These are phyloP conservation scores for Orthonevra nobilis DNA, from an alignment of 2,888 invertebrate genomes.

Conservation along the genomic window DNA sequence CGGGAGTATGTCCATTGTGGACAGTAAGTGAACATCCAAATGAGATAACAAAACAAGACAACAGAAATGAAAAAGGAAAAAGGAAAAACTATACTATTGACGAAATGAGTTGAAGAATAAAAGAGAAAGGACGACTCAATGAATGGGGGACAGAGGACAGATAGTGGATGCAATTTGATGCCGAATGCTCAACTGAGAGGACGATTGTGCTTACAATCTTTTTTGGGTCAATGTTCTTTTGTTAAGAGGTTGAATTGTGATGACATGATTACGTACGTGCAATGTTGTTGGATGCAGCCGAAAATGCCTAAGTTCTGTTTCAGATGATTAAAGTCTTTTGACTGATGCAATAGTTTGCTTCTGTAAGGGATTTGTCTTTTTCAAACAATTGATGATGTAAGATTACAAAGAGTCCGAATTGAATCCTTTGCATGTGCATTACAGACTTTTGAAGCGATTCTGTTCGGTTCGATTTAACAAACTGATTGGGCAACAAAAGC, in stretches of 20 bases:
- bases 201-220: constrained; percentile 53
- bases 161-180: constrained; percentile 50
- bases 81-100: constrained; percentile 10
- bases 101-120: constrained; percentile 12
- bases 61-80: constrained; percentile 19
- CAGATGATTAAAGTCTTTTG: too few relatives aligned
- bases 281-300: background rate
- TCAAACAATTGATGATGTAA: too few relatives aligned
- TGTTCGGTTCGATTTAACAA: too few relatives aligned
- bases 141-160: constrained; percentile 21
- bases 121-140: constrained; percentile 1
- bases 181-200: constrained; percentile 31
- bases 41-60: constrained; percentile 59
- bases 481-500: too few relatives aligned
- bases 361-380: too few relatives aligned
- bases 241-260: constrained; percentile 12
- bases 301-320: too few relatives aligned
- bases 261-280: constrained; percentile 28
- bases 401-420: too few relatives aligned
- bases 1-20: too few relatives aligned
- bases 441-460: too few relatives aligned
- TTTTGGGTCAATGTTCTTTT: constrained; percentile 31
- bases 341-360: too few relatives aligned
- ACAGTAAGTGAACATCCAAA: constrained; percentile 40
- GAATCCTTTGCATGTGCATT: too few relatives aligned